Evolutionary conservation across 2,113 vertebrate species (phyloP).

Genomic region (Pogonocichla stellata): DNA sequence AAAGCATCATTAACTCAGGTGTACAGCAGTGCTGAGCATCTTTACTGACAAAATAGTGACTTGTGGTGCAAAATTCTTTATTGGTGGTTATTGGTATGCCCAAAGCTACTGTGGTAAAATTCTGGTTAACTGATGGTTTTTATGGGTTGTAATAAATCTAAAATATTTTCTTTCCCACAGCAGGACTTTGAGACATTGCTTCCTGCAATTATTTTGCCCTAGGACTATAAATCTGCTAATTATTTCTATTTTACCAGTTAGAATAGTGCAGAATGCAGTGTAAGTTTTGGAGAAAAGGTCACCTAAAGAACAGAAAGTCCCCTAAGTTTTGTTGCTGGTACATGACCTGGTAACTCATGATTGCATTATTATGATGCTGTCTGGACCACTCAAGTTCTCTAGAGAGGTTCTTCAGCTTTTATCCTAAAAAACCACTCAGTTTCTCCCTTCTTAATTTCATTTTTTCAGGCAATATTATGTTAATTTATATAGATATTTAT

Average conservation of each 20-base stretch:
- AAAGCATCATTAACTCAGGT: not conserved
- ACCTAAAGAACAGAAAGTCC: not conserved
- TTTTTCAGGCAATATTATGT: not conserved
- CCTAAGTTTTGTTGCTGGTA: not conserved
- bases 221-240: not conserved
- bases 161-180: not conserved
- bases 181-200: not conserved
- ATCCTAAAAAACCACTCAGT: not conserved
- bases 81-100: not conserved
- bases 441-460: not conserved
- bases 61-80: not conserved
- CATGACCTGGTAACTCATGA: not conserved
- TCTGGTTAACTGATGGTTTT: rapidly evolving
- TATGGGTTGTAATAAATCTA: not conserved
- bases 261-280: not conserved
- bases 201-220: not conserved
- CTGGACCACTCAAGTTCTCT: not conserved
- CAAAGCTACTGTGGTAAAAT: not conserved
- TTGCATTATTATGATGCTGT: not conserved
- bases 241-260: not conserved
- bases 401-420: not conserved
- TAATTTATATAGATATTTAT: not conserved
- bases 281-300: not conserved
- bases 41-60: not conserved
- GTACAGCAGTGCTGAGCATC: not conserved